A percentile compares a stretch with the other conserved stretches of the same genome.
Conservation (phyloP, 1,140 invertebrate species). For the Chionoecetes opilio region DNA sequence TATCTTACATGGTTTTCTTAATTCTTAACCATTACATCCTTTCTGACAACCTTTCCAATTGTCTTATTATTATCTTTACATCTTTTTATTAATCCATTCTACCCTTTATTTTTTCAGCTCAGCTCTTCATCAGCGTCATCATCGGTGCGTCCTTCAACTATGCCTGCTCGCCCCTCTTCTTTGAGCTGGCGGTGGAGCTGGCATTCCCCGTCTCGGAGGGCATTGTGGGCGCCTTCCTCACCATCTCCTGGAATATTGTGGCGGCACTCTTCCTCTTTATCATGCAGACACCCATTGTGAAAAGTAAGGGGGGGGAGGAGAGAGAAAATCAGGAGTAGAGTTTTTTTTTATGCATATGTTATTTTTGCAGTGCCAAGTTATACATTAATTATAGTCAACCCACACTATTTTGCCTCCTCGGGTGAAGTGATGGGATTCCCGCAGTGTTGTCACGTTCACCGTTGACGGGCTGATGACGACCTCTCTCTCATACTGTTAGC, state of each 20-base stretch:
- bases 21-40: neutral
- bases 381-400: no score
- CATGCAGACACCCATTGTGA: conserved; percentile 56
- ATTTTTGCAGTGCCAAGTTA: no score
- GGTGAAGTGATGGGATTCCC: no score
- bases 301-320: conserved; percentile 1
- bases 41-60: neutral
- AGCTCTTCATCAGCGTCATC: conserved; percentile 82
- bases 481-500: no score
- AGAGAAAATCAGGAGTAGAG: neutral
- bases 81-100: neutral
- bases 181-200: conserved; percentile 85
- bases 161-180: conserved; percentile 84
- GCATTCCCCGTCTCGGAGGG: conserved; percentile 85
- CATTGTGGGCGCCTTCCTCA: conserved; percentile 84
- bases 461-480: no score
- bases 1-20: neutral
- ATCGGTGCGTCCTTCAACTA: conserved; percentile 84
- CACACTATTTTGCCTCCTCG: no score
- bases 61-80: neutral
- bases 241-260: conserved; percentile 84
- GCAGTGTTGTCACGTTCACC: no score
- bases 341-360: no score
- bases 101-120: conserved; percentile 76
- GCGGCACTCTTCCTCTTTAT: conserved; percentile 83